These are phyloP conservation scores for Ramazzottius varieornatus DNA, from an alignment of 2,888 invertebrate genomes.

Conservation along the genomic window DNA sequence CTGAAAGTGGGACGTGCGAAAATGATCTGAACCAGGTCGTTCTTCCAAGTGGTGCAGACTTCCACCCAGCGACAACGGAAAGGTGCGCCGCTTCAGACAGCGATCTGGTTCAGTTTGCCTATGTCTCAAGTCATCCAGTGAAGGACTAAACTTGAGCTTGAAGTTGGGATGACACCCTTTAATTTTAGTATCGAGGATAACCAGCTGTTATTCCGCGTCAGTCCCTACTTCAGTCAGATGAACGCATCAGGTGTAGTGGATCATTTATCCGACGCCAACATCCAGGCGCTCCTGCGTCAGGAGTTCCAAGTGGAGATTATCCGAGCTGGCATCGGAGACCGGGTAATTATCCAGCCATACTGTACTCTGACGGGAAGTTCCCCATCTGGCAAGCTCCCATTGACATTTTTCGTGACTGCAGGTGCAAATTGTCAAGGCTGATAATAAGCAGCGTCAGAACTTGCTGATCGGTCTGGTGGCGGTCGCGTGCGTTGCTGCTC, in stretches of 20 bases:
- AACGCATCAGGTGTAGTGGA: background rate
- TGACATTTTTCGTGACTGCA: background rate
- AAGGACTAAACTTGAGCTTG: too few relatives aligned
- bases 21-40: too few relatives aligned
- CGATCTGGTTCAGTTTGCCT: too few relatives aligned
- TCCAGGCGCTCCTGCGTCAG: background rate
- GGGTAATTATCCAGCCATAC: background rate
- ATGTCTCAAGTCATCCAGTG: too few relatives aligned
- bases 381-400: too few relatives aligned
- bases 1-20: too few relatives aligned
- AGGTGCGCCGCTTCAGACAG: too few relatives aligned
- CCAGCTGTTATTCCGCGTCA: constrained; percentile 49
- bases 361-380: too few relatives aligned
- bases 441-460: background rate
- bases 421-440: background rate
- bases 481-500: constrained; percentile 30
- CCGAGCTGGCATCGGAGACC: background rate
- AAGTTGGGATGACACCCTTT: too few relatives aligned
- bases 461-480: background rate
- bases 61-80: too few relatives aligned
- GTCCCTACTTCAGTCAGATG: constrained; percentile 18
- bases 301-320: background rate
- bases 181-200: constrained; percentile 38
- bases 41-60: too few relatives aligned
- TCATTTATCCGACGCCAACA: background rate